phyloP scores from a whole-genome alignment of 2,888 invertebrate genomes.

The Tupiocoris notatus region DNA sequence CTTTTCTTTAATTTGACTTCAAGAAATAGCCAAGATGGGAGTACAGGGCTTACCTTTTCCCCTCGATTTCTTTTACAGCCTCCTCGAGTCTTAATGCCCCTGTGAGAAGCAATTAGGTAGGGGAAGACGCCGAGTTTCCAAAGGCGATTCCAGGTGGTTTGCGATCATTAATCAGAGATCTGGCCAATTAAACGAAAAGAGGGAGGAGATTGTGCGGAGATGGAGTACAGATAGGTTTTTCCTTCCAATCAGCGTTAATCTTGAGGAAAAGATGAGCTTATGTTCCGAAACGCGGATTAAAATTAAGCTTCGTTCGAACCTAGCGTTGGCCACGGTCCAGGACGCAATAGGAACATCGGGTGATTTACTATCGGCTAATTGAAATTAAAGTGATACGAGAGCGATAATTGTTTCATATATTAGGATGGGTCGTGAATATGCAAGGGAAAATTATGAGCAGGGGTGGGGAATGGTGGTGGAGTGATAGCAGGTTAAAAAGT shows the following conservation, averaged over 20 bases:
- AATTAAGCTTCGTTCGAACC: too few species aligned
- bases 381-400: too few species aligned
- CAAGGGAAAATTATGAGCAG: too few species aligned
- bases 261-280: background rate
- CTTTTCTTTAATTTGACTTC: background rate
- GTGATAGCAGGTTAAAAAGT: too few species aligned
- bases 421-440: too few species aligned
- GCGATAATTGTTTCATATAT: too few species aligned
- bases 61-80: slow-evolving; percentile 35
- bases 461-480: too few species aligned
- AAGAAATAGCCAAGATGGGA: background rate
- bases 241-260: background rate
- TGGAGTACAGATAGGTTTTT: background rate
- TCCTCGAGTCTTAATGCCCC: slow-evolving; percentile 22
- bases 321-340: too few species aligned
- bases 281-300: background rate
- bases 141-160: slow-evolving; percentile 32
- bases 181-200: slow-evolving; percentile 23
- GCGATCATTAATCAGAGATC: slow-evolving; percentile 38
- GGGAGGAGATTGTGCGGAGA: background rate
- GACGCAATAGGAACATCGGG: too few species aligned
- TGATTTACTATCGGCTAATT: too few species aligned
- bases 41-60: slow-evolving; percentile 25
- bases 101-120: slow-evolving; percentile 27
- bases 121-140: background rate